Base-by-base conservation (phyloP, 1,140 invertebrate genomes). In the Ips typographus region DNA sequence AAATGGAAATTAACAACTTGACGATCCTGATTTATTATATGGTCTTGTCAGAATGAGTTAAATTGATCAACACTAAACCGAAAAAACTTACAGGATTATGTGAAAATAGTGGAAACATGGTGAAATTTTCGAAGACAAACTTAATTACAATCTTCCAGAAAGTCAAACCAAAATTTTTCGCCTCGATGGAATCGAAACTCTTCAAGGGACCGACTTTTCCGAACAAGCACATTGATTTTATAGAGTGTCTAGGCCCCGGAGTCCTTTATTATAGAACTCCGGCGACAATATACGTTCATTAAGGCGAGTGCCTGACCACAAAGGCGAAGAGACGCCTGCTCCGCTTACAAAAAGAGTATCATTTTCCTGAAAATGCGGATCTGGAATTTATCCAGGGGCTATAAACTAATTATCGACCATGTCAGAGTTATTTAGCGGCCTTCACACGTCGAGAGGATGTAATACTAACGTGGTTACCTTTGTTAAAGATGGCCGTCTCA, bases 281-380 rank as follows among this genome's bases (percentile, higher is more conserved):
- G 5, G 52, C 37, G 52, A 55, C 52, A 55, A 55, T 55, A 55
- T 38, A 55, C 52, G 52, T 55, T 55, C 8, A 55, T 55, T 55
- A 55, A 55, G 52, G 2, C 52, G 2, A 55, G 52, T 38, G 8
- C 37, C 36, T 38, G 52, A 55, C 52, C 52, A 55, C 52, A 55
- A 55, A 55, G 52, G 52, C 8, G n/a, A 8, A 6, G 37, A n/a
- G 37, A 55, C n/a, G 52, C 37, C 52, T 38, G 52, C 37, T 55
- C 36, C 52, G 52, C 52, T 55, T 55, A 55, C 52, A 55, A 55
- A 55, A 55, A 55, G 8, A 7, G 52, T 49, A 55, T 55, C 52
- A 55, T 55, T 55, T 55, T 5, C 52, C 44, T 5, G 52, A 55
- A 55, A 55, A 55, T 55, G 52, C 52, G 52, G 52, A 55, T 55